Conservation (phyloP, 2,797 vertebrate genomes). For the Galaxias olidus region DNA sequence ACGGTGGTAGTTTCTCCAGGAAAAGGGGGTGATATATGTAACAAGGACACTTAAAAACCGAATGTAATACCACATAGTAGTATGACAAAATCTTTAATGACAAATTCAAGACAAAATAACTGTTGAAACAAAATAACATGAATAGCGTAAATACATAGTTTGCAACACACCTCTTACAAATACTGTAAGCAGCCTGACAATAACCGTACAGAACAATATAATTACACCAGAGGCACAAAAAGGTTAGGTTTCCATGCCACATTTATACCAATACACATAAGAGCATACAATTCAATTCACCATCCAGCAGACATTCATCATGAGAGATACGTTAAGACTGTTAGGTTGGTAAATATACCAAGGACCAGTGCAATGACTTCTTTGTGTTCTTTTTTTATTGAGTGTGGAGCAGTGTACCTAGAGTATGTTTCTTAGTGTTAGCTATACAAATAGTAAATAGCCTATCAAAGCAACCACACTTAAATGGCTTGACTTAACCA, state of each 20-base stretch:
- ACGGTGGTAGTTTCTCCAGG: too few relatives aligned
- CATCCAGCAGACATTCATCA: conserved; percentile 35
- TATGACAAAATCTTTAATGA: too few relatives aligned
- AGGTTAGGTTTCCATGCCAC: conserved; percentile 70
- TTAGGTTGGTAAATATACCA: conserved; percentile 36
- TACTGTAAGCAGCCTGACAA: conserved; percentile 57
- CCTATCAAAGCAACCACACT: too few relatives aligned
- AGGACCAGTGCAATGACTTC: too few relatives aligned
- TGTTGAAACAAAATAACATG: conserved; percentile 50
- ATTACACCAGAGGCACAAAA: conserved; percentile 70
- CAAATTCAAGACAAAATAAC: conserved; percentile 49
- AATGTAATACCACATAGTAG: too few relatives aligned
- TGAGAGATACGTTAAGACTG: conserved; percentile 45
- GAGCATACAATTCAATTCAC: conserved; percentile 50
- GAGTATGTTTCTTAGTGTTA: too few relatives aligned
- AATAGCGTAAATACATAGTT: conserved; percentile 64
- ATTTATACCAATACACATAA: conserved; percentile 65
- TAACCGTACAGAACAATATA: conserved; percentile 45
- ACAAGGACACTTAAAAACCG: conserved; percentile 33
- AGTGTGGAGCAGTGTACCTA: too few relatives aligned
- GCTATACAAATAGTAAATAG: too few relatives aligned
- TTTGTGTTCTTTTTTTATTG: too few relatives aligned
- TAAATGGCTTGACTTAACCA: too few relatives aligned
- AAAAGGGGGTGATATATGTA: too few relatives aligned
- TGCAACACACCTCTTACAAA: conserved; percentile 65